Base-by-base conservation (phyloP, 2,888 invertebrate species). In the Anaspis maculata region DNA sequence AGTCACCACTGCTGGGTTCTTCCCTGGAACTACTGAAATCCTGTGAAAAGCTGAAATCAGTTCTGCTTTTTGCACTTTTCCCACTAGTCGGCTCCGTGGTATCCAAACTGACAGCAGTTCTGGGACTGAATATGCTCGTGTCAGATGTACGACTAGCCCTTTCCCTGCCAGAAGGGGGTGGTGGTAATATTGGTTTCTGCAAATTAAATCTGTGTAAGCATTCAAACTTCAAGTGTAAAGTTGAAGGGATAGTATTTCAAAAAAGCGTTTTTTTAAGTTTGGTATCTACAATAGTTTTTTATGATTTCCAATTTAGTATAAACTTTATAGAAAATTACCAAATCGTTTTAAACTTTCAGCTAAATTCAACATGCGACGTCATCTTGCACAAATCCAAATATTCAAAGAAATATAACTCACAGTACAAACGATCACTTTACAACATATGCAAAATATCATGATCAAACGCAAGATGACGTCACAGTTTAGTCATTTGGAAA, bases 51-150 rank as follows among this genome's bases (percentile, higher is more conserved):
- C 48, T 54, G 37, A 56, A 54, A 28, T 57, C 57, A 30, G 55
- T 53, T 27, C 53, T 48, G 5, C 37, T 37, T 34, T 37, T 38
- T 10, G 47, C 41, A 35, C 32, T 38, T 25, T 42, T 40, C 15
- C 47, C 45, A 30, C 48, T 44, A 25, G 40, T 37, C 15, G 51
- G 51, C 14, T 38, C 39, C 10, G 43, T 49, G 14, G 50, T 47
- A 4, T 44, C 43, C 13, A 46, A 46, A 36, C 46, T 50, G 29
- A 44, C 47, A 5, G 63, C 62, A 1, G 64, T 63, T 47, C 59
- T 62, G 3, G 65, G 64, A 46, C 65, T 66, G 38, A 65, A 64
- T 10, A 59, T 37, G 40, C 57, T 60, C 3, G 58, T 53, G 37
- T 63, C 64, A 9, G 61, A 62, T 2, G 56, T 46, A 13, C 59